Percentiles rank a stretch among this genome's conserved stretches.
Conservation (phyloP, 2,797 vertebrate species). For the Danio choprae region DNA sequence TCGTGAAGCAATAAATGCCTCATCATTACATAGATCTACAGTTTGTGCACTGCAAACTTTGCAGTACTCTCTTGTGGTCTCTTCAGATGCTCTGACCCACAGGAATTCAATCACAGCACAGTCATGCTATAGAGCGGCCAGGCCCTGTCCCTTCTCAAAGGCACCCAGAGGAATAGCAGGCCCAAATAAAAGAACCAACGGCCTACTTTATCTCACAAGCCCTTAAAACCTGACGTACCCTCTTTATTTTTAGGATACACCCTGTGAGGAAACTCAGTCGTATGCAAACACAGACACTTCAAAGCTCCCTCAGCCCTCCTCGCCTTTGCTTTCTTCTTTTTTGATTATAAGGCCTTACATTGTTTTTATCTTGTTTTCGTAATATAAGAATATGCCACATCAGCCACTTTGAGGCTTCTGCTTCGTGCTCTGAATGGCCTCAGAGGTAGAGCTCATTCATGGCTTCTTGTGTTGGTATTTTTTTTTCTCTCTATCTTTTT, state of each 20-base stretch:
- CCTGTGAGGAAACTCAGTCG: conserved; percentile 49
- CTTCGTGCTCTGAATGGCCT: conserved; percentile 50
- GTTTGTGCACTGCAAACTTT: background rate
- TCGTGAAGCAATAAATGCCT: background rate
- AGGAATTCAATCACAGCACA: conserved; percentile 37
- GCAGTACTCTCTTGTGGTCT: conserved; percentile 3
- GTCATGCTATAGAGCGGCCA: background rate
- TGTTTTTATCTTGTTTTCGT: conserved; percentile 59
- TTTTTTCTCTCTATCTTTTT: conserved; percentile 46
- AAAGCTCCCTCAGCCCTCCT: conserved; percentile 54
- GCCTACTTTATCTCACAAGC: conserved; percentile 66
- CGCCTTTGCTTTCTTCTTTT: conserved; percentile 61
- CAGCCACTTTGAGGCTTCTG: conserved; percentile 63
- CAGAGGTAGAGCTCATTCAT: conserved; percentile 44
- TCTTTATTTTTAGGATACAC: conserved; percentile 58
- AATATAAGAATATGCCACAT: conserved; percentile 62
- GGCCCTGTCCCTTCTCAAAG: conserved; percentile 46
- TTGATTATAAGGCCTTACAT: conserved; percentile 58
- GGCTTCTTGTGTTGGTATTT: conserved; percentile 50
- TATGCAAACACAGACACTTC: conserved; percentile 51
- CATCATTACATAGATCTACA: background rate
- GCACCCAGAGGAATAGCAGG: conserved; percentile 46
- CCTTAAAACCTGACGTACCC: conserved; percentile 64
- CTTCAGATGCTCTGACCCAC: conserved; percentile 1
- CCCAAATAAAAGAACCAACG: conserved; percentile 59